Evolutionary conservation across 2,888 invertebrate genomes (phyloP), one percentile per base, ranked within the genome.

Genomic region (Heliconius erato): DNA sequence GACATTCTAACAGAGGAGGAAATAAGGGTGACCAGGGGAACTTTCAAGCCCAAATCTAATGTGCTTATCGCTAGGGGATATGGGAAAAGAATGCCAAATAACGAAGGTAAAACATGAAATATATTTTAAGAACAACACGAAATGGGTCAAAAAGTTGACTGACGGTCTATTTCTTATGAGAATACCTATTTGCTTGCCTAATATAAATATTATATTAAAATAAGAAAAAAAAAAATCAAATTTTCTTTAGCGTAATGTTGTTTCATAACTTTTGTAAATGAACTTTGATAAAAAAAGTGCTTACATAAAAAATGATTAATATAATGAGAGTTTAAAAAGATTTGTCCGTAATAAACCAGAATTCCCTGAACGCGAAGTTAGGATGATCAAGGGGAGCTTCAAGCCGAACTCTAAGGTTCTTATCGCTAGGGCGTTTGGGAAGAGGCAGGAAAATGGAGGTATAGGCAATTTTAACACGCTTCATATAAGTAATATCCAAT

Each of bases 61-160:
- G 89, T 94, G 80, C 93, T 94, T 86, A 94, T 95, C 87, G 95
- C 95, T 59, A 89, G 94, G 84, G 95, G 95, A 83, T 95, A 92
- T 87, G 95, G 95, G n/a, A 91, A 91, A 86, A 87, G 86, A 81
- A 82, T 86, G 81, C 85, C 81, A 67, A 78, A 76, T n/a, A 82
- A 85, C 80, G 85, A 86, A 89, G 89, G 89, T 89, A 90, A 78
- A 78, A 78, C 16, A 78, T 49, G 28, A 78, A 49, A 78, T 44
- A 68, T 67, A 68, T 67, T 78, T 49, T 68, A 65, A 63, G 14
- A 32, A n/a, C 35, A 40, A 40, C 32, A 54, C 35, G 59, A 35
- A 74, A 63, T 76, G 40, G 76, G 11, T 40, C 76, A 63, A 76
- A 76, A 76, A 76, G 76, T 76, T 76, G 76, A 76, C 76, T 40